Base-by-base conservation (phyloP, 2,113 vertebrate genomes). In the Columba livia region DNA sequence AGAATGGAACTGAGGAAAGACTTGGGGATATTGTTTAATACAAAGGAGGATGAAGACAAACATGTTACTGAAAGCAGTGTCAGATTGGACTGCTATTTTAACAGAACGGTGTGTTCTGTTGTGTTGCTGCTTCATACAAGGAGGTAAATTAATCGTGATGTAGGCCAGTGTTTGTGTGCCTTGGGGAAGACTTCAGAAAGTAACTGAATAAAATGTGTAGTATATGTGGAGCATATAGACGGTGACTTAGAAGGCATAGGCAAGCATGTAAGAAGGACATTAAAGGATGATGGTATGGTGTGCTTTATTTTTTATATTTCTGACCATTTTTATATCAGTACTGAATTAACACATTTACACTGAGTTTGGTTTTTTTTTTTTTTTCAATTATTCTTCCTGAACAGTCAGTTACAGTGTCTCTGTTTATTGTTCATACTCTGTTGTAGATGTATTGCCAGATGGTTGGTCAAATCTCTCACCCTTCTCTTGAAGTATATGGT, bases 401-500 rank as follows among this genome's bases (percentile, higher is more conserved):
- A 79, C 29, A 84, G 21, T 15, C 11, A 54, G 60, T 77, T 90
- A 79, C 28, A 40, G 34, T 42, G 28, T 60, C 34, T 79, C 23
- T 92, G 29, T 70, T 80, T 89, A 47, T 88, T 83, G 36, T 24
- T 95, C 29, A 56, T 82, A 40, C 38, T 80, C 57, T 91, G 10
- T 78, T 88, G 58, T 36, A 85, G 44, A 51, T 34, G 13, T 65
- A 42, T n/a, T 88, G 60, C 56, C 79, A 66, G 66, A 71, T 7
- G 17, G 47, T 73, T 86, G 78, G 75, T 96, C 77, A 97, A 78
- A 78, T 9, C 48, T 28, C 14, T 72, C 28, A 66, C 71, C 12
- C 40, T 85, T 69, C 50, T 17, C 78, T 96, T 96, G 73, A 97
- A 93, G n/a, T 89, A 56, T 81, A 34, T 58, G 57, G 71, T 88